Evolutionary conservation across 2,797 vertebrate genomes (phyloP).

Genomic region (Microchirus variegatus): DNA sequence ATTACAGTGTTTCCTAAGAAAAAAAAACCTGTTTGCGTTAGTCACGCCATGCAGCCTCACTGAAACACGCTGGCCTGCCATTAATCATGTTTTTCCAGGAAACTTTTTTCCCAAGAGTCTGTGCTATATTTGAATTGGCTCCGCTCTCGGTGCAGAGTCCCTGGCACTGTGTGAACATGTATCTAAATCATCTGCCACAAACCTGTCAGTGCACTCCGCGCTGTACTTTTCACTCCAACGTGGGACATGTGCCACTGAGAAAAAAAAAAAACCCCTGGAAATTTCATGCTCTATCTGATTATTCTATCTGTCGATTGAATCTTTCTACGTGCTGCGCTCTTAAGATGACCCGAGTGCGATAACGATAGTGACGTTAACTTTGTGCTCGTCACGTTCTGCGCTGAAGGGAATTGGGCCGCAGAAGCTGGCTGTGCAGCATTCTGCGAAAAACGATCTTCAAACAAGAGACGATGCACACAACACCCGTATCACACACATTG

Average conservation of each 20-base stretch:
- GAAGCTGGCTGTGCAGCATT: not conserved
- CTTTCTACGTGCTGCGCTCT: conserved; percentile 1
- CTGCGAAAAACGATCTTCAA: conserved; percentile 3
- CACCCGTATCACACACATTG: not conserved
- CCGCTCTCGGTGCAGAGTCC: conserved; percentile 64
- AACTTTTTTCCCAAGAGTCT: conserved; percentile 64
- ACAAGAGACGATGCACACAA: not conserved
- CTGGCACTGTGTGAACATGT: conserved; percentile 57
- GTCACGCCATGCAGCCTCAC: conserved; percentile 56
- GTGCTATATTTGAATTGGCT: conserved; percentile 81
- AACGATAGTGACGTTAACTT: not conserved
- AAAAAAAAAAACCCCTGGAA: too few relatives aligned
- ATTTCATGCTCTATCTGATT: conserved; percentile 39
- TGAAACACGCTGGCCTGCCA: conserved; percentile 58
- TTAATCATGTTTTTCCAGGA: conserved; percentile 74
- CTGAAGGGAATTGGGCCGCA: too few relatives aligned
- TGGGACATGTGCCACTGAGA: conserved; percentile 28
- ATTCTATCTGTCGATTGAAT: conserved; percentile 8
- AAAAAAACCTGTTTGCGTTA: conserved; percentile 69
- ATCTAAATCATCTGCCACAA: conserved; percentile 70
- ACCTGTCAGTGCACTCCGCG: conserved; percentile 43
- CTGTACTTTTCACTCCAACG: conserved; percentile 52
- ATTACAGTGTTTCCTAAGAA: conserved; percentile 61
- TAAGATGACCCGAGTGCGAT: not conserved
- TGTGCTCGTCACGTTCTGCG: too few relatives aligned